Evolutionary conservation across 2,888 invertebrate species (phyloP), one percentile per base, ranked within the genome.

Genomic region (Hypomecis atomaria): DNA sequence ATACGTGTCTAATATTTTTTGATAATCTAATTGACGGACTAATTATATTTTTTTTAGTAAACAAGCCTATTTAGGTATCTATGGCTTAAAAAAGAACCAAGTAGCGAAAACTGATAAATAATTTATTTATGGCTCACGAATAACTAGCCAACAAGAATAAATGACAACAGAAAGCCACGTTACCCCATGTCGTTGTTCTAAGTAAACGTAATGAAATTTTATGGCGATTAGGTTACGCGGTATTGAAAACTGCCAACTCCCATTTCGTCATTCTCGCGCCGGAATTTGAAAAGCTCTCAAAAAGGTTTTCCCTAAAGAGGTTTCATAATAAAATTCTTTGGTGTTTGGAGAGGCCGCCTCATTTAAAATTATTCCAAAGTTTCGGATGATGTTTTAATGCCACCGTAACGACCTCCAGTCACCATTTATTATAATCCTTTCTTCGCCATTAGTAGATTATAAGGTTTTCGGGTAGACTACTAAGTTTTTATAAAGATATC

Each of bases 251-350:
- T 76, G 77, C 71, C 71, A 74, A 72, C 74, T 73, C 71, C 74
- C 65, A 74, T 76, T 78, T 71, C 75, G 72, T 76, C 75, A 76
- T 72, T 76, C 70, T 70, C 61, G 71, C 63, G 73, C 72, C 65
- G 71, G 62, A 77, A 80, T 77, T 79, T 77, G 62, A 73, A 74
- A 77, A 76, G 72, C 74, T 70, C 71, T 77, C 66, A 71, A 75
- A 77, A 76, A 75, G 73, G 75, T 71, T 64, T 73, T 73, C 74
- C 67, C 72, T 62, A 73, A 74, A 76, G 76, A 76, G 77, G 76
- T 78, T 81, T 79, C 75, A 76, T 79, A 75, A 79, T 76, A 71
- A 79, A 78, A 79, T 81, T 79, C 78, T 79, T 79, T 71, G 74
- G 76, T 77, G 66, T 71, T 78, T 75, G 65, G 69, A 74, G 71